Evolutionary conservation across 2,888 invertebrate species (phyloP), one percentile per base, ranked within the genome.

Genomic region (Augochlorella aurata): DNA sequence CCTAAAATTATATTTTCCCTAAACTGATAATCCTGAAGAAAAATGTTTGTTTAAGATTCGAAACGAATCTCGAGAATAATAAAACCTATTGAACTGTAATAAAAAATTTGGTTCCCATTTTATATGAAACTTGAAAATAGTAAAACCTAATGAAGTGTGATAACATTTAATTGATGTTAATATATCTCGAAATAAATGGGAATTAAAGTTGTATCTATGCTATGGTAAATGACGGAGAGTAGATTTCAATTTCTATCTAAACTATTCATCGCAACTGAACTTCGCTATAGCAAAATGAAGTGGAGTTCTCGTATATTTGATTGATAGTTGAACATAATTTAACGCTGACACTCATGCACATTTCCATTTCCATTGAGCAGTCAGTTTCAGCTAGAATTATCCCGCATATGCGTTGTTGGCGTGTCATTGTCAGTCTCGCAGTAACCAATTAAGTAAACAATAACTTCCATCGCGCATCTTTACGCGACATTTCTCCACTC

Each of bases 261-360:
- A 21, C 4, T 21, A 54, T 21, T 12, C 47, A 47, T 47, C 7
- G 12, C 21, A 12, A 12, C 54, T 0, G 4, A 0, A 21, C 54
- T 21, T 21, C 10, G 21, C 21, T 21, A 10, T n/a, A 21, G 21
- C 38, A 54, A 21, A 54, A 54, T 54, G 54, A 21, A 54, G 21
- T 4, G n/a, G 10, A 21, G 9, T 10, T 54, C 54, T 54, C 54
- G n/a, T 54, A 54, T 10, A 54, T 10, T 54, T 54, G 54, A 54
- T 54, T 54, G 54, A 54, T 54, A 54, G 21, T 54, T 54, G 54
- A 4, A 54, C 54, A 54, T 54, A 54, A 54, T 54, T 54, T 54
- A 54, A 54, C 12, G 54, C 21, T 54, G 21, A 21, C 54, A 21
- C 12, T 38, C 38, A 7, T 5, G 38, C 38, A 21, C n/a, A 54